Evolutionary conservation across 1,140 invertebrate genomes (phyloP).

Genomic region (Drosophila kurseongensis): DNA sequence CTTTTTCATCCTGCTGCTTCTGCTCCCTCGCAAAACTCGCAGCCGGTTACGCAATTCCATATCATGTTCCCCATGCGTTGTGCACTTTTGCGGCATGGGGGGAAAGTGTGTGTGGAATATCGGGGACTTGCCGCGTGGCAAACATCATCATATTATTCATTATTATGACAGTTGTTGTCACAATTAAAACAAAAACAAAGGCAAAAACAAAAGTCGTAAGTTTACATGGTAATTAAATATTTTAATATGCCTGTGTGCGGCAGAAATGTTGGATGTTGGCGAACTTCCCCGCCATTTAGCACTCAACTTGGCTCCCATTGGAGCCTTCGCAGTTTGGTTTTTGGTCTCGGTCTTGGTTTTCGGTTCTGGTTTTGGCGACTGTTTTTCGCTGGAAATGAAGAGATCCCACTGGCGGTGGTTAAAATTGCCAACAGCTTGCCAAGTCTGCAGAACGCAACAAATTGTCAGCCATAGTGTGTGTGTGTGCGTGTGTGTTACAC

Average conservation of each 20-base stretch:
- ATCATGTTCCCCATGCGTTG: constrained; percentile 43
- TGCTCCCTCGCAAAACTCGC: neutral
- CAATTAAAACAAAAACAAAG: constrained; percentile 72
- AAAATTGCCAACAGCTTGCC: constrained; percentile 75
- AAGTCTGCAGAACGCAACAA: constrained; percentile 52
- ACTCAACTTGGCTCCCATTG: constrained; percentile 30
- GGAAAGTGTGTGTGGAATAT: neutral
- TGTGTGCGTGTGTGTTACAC: neutral
- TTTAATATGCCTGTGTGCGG: constrained; percentile 74
- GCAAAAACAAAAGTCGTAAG: constrained; percentile 83
- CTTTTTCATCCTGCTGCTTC: constrained; percentile 1
- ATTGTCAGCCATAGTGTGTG: constrained; percentile 63
- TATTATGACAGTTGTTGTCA: constrained; percentile 83
- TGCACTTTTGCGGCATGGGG: constrained; percentile 38
- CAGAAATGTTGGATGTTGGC: neutral
- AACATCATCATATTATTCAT: constrained; percentile 83
- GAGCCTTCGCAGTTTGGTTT: constrained; percentile 30
- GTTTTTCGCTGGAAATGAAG: constrained; percentile 42
- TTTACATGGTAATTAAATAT: constrained; percentile 83
- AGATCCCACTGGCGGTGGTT: constrained; percentile 59
- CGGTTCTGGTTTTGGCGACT: constrained; percentile 37
- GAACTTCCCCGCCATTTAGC: constrained; percentile 23
- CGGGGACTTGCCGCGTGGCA: constrained; percentile 47
- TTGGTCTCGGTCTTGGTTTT: constrained; percentile 49
- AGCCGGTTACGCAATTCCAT: constrained; percentile 34